Conservation (phyloP, 2,113 vertebrate genomes). For the Halichoeres trimaculatus region DNA sequence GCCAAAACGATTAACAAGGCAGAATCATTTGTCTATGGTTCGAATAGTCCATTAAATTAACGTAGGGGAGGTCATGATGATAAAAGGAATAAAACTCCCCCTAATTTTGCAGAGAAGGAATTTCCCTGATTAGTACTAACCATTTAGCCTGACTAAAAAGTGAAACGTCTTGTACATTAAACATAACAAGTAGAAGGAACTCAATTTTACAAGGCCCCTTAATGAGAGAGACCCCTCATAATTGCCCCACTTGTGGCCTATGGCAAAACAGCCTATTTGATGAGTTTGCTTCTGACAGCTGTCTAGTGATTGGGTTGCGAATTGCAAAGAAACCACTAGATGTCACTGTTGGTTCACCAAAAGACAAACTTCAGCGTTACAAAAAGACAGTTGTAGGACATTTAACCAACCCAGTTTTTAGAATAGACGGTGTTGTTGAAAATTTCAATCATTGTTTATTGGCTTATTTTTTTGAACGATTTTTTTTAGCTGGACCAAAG, state of each 20-base stretch:
- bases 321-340: constrained; percentile 1
- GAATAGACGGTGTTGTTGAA: neutral
- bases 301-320: neutral
- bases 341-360: constrained; percentile 2
- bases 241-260: too few relatives aligned
- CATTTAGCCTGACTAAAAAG: too few relatives aligned
- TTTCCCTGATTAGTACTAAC: too few relatives aligned
- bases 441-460: too few relatives aligned
- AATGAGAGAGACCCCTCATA: neutral
- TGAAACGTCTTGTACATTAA: too few relatives aligned
- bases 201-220: neutral
- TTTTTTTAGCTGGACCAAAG: too few relatives aligned
- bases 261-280: too few relatives aligned
- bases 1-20: neutral
- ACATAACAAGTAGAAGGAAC: too few relatives aligned
- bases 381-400: neutral
- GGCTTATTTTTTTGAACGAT: too few relatives aligned
- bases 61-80: neutral
- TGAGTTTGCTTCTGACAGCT: too few relatives aligned
- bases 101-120: too few relatives aligned
- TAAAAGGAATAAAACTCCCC: neutral
- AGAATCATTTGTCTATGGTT: too few relatives aligned
- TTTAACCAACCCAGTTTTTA: neutral
- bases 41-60: neutral
- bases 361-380: neutral